Percentiles rank a stretch among this genome's conserved stretches.
Evolutionary conservation across 2,888 invertebrate species (phyloP).

Genomic region (Erpobdella octoculata): DNA sequence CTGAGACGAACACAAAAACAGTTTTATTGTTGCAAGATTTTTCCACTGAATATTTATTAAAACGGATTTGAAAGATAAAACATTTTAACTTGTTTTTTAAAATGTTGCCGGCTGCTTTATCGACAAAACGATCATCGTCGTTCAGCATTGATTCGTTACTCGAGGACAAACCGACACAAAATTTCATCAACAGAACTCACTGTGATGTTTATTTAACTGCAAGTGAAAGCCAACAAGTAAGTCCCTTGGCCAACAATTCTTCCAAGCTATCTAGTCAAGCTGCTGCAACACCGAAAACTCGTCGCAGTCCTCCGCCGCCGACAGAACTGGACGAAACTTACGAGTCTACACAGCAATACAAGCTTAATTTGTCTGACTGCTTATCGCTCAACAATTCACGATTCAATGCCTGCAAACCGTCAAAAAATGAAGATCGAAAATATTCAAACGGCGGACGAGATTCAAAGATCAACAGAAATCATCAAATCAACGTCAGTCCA

Average conservation of each 20-base stretch:
- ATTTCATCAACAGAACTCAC: background rate
- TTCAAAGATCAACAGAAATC: background rate
- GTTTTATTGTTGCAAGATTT: background rate
- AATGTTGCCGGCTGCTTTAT: background rate
- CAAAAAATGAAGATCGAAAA: too few relatives aligned
- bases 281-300: too few relatives aligned
- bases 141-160: conserved; percentile 31
- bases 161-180: conserved; percentile 3
- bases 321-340: too few relatives aligned
- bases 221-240: too few relatives aligned
- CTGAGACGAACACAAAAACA: too few relatives aligned
- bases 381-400: too few relatives aligned
- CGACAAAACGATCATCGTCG: conserved; percentile 26
- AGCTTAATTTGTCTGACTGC: too few relatives aligned
- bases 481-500: background rate
- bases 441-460: too few relatives aligned
- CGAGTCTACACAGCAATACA: too few relatives aligned
- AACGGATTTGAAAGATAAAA: too few relatives aligned
- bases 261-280: background rate
- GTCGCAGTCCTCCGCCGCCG: too few relatives aligned
- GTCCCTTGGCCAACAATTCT: background rate
- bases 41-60: background rate
- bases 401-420: too few relatives aligned
- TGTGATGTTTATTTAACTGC: background rate
- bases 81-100: background rate